phyloP scores from a whole-genome alignment of 64 coral and sea anemone genomes.

The Pocillopora damicornis region DNA sequence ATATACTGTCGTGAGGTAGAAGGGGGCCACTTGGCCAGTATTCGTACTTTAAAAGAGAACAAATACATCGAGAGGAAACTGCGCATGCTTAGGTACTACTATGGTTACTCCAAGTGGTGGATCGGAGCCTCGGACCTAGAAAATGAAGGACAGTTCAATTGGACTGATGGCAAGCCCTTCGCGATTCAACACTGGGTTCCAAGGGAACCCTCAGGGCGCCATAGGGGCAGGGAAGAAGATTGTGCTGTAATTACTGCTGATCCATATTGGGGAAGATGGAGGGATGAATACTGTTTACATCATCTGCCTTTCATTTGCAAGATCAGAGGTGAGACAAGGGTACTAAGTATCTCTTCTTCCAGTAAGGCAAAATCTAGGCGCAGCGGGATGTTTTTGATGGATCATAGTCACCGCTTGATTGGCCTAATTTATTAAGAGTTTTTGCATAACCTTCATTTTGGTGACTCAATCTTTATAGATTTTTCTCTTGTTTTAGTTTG shows the following conservation, averaged over 20 bases:
- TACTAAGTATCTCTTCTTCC: too few species aligned
- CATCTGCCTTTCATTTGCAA: constrained; percentile 71
- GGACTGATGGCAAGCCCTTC: constrained; percentile 42
- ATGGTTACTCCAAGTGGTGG: constrained; percentile 62
- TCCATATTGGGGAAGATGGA: constrained; percentile 48
- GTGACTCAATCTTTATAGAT: background rate
- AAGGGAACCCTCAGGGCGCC: constrained; percentile 39
- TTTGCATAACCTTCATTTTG: background rate
- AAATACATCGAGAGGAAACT: constrained; percentile 18
- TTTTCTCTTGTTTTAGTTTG: constrained; percentile 44
- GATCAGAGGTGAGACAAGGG: constrained; percentile 52
- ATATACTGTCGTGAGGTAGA: constrained; percentile 72
- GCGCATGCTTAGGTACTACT: constrained; percentile 18
- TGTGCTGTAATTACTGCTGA: constrained; percentile 47
- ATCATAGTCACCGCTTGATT: too few species aligned
- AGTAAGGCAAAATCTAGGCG: too few species aligned
- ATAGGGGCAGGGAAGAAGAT: constrained; percentile 40
- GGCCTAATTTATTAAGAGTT: background rate
- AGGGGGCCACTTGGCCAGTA: constrained; percentile 52
- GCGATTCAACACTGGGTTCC: constrained; percentile 48
- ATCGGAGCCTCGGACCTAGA: constrained; percentile 45
- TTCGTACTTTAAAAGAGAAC: constrained; percentile 1
- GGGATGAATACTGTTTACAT: constrained; percentile 51
- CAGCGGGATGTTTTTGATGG: too few species aligned
- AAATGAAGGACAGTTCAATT: constrained; percentile 22